phyloP scores from a whole-genome alignment of 2,797 vertebrate species.

The Bovichtus variegatus region DNA sequence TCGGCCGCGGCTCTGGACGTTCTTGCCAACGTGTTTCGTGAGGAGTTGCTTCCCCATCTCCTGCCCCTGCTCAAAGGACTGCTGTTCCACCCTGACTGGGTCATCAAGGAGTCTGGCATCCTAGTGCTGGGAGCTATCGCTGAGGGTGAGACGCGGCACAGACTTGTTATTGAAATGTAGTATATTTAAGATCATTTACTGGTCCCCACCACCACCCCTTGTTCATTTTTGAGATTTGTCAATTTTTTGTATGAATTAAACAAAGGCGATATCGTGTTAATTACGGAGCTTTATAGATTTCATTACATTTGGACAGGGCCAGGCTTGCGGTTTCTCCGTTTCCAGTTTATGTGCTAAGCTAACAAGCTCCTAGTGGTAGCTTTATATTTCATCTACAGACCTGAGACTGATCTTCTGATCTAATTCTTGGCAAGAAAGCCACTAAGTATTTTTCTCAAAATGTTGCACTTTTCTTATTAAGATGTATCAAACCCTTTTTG shows the following conservation, averaged over 20 bases:
- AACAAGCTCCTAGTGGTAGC: neutral
- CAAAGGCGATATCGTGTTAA: neutral
- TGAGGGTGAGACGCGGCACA: constrained; percentile 83
- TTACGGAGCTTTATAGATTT: neutral
- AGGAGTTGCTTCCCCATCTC: constrained; percentile 92
- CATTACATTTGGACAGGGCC: neutral
- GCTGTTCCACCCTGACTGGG: constrained; percentile 96
- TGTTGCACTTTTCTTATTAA: neutral
- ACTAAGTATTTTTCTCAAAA: neutral
- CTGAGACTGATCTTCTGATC: neutral
- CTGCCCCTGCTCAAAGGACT: constrained; percentile 93
- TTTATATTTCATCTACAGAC: neutral
- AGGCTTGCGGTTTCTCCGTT: no score
- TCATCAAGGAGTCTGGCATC: constrained; percentile 96
- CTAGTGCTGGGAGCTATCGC: constrained; percentile 94
- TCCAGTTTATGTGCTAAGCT: neutral
- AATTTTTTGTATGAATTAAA: neutral
- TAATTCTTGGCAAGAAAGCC: neutral
- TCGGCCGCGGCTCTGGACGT: constrained; percentile 92
- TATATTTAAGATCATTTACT: neutral
- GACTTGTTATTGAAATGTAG: neutral
- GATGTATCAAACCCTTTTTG: neutral
- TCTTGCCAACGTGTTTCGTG: constrained; percentile 92
- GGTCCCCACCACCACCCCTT: neutral
- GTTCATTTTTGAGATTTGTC: neutral